Evolutionary conservation across 2,113 vertebrate genomes (phyloP).

Genomic region (Nycticryphes semicollaris): DNA sequence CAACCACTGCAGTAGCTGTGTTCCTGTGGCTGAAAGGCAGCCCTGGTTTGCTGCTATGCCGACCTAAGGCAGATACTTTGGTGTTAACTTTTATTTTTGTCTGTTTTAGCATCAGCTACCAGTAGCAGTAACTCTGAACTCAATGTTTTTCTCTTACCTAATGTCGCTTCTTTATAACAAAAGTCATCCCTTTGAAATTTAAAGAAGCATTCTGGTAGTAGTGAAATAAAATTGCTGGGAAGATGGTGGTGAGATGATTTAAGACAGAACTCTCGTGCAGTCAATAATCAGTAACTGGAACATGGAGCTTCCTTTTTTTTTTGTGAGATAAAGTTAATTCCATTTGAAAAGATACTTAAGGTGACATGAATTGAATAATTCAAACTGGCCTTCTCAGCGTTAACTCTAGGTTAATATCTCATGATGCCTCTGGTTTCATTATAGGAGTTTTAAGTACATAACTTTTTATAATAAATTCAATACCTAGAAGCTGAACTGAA

Average conservation of each 20-base stretch:
- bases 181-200: constrained; percentile 40
- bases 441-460: constrained; percentile 73
- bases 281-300: constrained; percentile 71
- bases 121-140: background rate
- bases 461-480: constrained; percentile 78
- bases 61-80: background rate
- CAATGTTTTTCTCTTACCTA: background rate
- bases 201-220: background rate
- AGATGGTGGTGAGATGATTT: constrained; percentile 57
- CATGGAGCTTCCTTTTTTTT: constrained; percentile 59
- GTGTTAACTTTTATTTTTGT: background rate
- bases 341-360: constrained; percentile 73
- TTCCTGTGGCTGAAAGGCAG: background rate
- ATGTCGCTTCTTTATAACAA: background rate
- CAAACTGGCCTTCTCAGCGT: constrained; percentile 71
- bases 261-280: constrained; percentile 35
- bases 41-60: background rate
- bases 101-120: background rate
- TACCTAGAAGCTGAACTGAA: constrained; percentile 66
- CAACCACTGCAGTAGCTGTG: background rate
- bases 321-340: constrained; percentile 72
- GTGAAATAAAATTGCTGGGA: constrained; percentile 27
- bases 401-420: constrained; percentile 74
- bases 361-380: constrained; percentile 74
- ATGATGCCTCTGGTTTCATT: constrained; percentile 73